These are phyloP conservation scores for Candidula unifasciata DNA, from an alignment of 2,888 invertebrate species.

Conservation along the genomic window DNA sequence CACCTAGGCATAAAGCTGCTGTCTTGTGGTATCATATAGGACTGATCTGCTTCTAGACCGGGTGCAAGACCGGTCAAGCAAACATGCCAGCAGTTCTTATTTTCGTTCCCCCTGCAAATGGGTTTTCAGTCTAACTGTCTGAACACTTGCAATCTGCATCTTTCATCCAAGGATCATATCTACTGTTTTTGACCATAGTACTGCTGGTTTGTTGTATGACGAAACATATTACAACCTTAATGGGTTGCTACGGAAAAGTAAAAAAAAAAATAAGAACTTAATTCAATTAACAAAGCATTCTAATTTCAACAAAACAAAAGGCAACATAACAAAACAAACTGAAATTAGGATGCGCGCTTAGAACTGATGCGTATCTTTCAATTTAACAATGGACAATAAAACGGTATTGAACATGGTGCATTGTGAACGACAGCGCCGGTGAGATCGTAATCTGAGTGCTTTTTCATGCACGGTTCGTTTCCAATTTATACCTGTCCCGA, in stretches of 20 bases:
- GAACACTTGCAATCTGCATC: too few species aligned
- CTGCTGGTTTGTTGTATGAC: conserved; percentile 4
- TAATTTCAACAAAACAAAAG: conserved; percentile 22
- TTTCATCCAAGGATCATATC: too few species aligned
- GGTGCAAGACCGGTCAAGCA: too few species aligned
- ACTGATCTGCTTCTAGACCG: too few species aligned
- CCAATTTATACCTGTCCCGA: conserved; percentile 38
- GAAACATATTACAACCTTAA: conserved; percentile 16
- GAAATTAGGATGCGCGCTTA: conserved; percentile 37
- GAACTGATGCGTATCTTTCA: conserved; percentile 33
- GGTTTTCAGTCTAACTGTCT: too few species aligned
- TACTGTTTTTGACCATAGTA: conserved; percentile 32
- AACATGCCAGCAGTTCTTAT: too few species aligned
- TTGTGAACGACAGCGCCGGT: conserved; percentile 23
- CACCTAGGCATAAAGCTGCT: too few species aligned
- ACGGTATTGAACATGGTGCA: neutral
- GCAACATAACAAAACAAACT: conserved; percentile 29
- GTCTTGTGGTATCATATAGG: too few species aligned
- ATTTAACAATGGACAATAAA: conserved; percentile 34
- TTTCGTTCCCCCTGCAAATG: too few species aligned
- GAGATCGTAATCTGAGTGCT: conserved; percentile 34
- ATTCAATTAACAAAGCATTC: conserved; percentile 15
- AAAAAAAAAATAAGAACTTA: neutral
- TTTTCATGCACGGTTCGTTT: conserved; percentile 37
- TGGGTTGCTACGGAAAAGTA: conserved; percentile 22